Conservation (phyloP, 2,797 vertebrate genomes). For the Poecilia wingei region DNA sequence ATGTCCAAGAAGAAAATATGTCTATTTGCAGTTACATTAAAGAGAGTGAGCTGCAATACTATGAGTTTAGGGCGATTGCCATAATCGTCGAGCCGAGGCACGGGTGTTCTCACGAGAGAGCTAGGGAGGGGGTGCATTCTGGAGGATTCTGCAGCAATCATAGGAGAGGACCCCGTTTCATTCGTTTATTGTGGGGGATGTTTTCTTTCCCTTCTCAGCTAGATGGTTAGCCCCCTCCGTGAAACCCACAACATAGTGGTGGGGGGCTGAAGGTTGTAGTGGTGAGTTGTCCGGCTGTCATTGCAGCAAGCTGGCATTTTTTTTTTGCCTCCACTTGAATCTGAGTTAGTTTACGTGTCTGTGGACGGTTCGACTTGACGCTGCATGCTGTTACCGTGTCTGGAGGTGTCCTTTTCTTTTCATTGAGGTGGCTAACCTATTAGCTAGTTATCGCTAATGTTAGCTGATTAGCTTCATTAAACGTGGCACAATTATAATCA, state of each 20-base stretch:
- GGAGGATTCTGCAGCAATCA: constrained; percentile 78
- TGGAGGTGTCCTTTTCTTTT: constrained; percentile 39
- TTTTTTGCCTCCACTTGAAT: constrained; percentile 15
- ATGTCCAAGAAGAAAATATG: background rate
- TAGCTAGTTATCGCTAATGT: constrained; percentile 20
- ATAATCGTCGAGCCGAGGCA: constrained; percentile 36
- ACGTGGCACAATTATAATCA: background rate
- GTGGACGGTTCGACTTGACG: constrained; percentile 32
- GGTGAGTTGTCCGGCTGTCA: constrained; percentile 67
- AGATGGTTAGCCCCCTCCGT: constrained; percentile 50
- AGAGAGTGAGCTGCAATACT: constrained; percentile 16
- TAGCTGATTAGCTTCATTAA: background rate
- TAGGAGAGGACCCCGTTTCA: constrained; percentile 70
- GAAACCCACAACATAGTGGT: constrained; percentile 55
- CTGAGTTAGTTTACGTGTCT: constrained; percentile 7
- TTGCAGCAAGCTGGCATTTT: constrained; percentile 13
- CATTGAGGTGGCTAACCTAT: constrained; percentile 40
- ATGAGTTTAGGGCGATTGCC: constrained; percentile 43
- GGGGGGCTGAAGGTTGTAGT: constrained; percentile 50
- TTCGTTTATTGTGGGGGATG: constrained; percentile 62
- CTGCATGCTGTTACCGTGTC: constrained; percentile 50
- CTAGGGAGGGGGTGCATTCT: constrained; percentile 71
- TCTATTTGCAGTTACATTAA: constrained; percentile 6
- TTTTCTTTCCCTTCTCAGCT: constrained; percentile 44
- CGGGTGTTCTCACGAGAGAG: constrained; percentile 52